Percentiles rank a stretch among this genome's conserved stretches.
phyloP scores from a whole-genome alignment of 2,113 vertebrate genomes.

The Marmota flaviventris region DNA sequence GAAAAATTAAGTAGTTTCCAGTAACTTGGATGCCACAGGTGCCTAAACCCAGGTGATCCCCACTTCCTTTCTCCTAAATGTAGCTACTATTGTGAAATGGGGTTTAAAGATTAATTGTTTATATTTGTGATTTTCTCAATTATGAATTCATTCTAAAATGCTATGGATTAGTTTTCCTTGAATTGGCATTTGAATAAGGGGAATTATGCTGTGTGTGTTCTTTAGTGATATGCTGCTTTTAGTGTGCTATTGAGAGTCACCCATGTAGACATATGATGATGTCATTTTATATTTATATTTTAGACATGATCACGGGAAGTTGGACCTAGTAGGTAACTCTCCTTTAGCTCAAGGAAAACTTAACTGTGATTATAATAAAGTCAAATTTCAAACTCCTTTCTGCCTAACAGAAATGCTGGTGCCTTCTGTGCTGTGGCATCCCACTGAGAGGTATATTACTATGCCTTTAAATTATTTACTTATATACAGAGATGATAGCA shows the following conservation, averaged over 20 bases:
- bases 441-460: accelerated
- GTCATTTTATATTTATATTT: neutral
- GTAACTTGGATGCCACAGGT: neutral
- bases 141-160: neutral
- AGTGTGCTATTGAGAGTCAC: neutral
- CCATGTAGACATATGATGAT: too few relatives aligned
- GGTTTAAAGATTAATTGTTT: neutral
- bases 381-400: neutral
- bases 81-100: neutral
- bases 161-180: neutral
- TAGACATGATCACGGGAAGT: neutral
- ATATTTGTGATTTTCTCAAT: neutral
- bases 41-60: neutral
- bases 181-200: neutral
- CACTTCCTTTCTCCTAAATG: neutral
- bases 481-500: neutral
- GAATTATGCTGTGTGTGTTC: neutral
- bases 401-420: neutral
- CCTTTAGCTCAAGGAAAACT: neutral
- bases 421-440: neutral
- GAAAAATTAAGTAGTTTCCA: neutral
- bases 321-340: neutral
- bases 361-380: neutral
- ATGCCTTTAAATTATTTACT: neutral
- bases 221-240: neutral